A percentile compares a stretch with the other conserved stretches of the same genome.
These are phyloP conservation scores for Cassiopea andromeda DNA, from an alignment of 30 jellyfish, hydroid and myxozoan genomes.

Conservation along the genomic window DNA sequence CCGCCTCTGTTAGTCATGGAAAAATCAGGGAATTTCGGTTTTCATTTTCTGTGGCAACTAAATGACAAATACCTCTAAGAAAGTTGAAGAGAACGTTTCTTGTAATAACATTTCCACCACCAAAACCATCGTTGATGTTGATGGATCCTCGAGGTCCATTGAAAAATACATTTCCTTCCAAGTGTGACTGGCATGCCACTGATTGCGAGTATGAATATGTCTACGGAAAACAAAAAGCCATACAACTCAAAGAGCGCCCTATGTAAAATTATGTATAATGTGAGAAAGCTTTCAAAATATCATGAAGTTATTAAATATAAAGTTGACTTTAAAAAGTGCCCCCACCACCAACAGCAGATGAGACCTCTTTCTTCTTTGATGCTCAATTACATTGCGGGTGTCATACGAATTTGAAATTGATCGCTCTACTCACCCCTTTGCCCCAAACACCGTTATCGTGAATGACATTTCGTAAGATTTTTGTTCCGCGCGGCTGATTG, in stretches of 20 bases:
- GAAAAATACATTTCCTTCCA: conserved; percentile 93
- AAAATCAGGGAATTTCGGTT: too few species aligned
- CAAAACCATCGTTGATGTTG: conserved; percentile 95
- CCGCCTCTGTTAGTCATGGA: too few species aligned
- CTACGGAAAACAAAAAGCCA: conserved; percentile 32
- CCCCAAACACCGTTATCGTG: conserved; percentile 98
- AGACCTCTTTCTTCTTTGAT: too few species aligned
- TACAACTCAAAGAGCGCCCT: too few species aligned
- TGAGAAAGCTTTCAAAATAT: too few species aligned
- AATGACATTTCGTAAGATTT: conserved; percentile 69
- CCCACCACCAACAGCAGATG: too few species aligned
- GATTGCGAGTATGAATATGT: conserved; percentile 89
- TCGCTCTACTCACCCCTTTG: conserved; percentile 70
- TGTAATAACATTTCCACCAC: conserved; percentile 89
- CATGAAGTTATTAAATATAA: too few species aligned
- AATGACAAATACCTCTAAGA: conserved; percentile 76
- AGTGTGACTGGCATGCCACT: conserved; percentile 74
- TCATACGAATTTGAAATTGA: too few species aligned
- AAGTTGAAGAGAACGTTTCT: conserved; percentile 84
- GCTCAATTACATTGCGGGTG: too few species aligned
- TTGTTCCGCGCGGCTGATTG: conserved; percentile 87
- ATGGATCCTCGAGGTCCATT: conserved; percentile 97
- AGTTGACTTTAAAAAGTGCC: too few species aligned
- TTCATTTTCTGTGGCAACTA: too few species aligned
- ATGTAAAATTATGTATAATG: too few species aligned